phyloP scores from a whole-genome alignment of 2,113 vertebrate genomes.

The Brevimyrus niger region DNA sequence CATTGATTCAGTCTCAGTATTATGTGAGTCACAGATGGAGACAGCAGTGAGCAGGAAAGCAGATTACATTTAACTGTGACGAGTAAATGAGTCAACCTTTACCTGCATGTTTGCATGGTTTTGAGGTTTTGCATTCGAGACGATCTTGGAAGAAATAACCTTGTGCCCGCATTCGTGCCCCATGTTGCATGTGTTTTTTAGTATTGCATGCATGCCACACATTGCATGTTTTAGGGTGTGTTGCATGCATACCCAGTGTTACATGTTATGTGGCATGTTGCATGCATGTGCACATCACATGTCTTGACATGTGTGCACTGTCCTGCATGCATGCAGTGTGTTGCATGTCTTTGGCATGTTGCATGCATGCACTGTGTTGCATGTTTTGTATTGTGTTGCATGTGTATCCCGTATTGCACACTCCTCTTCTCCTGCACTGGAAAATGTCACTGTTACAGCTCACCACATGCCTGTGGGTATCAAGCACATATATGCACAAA shows the following conservation, averaged over 20 bases:
- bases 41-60: background rate
- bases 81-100: background rate
- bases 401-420: background rate
- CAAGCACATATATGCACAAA: background rate
- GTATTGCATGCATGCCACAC: background rate
- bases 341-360: background rate
- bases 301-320: background rate
- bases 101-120: background rate
- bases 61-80: background rate
- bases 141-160: background rate
- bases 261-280: background rate
- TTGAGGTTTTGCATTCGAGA: background rate
- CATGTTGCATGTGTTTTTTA: background rate
- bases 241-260: background rate
- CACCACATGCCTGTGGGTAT: background rate
- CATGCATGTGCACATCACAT: background rate
- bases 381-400: background rate
- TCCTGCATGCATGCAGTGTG: background rate
- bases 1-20: background rate
- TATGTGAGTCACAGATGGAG: background rate
- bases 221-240: background rate
- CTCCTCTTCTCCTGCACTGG: background rate
- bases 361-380: background rate
- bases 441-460: background rate
- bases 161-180: background rate